phyloP scores from a whole-genome alignment of 2,888 invertebrate species.

The Apamea anceps region DNA sequence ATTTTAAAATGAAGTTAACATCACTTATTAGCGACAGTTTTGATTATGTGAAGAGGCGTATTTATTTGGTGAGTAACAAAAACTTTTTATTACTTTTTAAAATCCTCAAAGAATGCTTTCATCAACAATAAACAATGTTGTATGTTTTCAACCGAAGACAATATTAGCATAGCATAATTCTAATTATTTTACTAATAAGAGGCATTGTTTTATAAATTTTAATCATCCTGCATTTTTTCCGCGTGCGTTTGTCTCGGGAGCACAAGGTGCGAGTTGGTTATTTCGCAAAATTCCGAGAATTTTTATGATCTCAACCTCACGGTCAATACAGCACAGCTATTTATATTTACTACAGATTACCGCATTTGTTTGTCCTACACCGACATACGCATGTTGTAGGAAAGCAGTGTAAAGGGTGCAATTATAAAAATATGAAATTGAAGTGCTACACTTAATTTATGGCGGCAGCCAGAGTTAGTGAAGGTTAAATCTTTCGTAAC shows the following conservation, averaged over 20 bases:
- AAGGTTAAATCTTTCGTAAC: slow-evolving; percentile 40
- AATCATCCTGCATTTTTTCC: not conserved
- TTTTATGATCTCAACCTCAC: slow-evolving; percentile 77
- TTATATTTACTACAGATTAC: slow-evolving; percentile 38
- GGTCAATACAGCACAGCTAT: slow-evolving; percentile 42
- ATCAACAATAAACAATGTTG: not conserved
- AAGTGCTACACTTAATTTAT: not conserved
- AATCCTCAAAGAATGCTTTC: not conserved
- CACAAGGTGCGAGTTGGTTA: not conserved
- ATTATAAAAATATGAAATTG: slow-evolving; percentile 3
- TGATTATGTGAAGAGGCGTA: slow-evolving; percentile 76
- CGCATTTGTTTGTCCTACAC: slow-evolving; percentile 29
- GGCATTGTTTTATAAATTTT: slow-evolving; percentile 3
- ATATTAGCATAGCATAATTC: not conserved
- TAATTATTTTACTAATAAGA: not conserved
- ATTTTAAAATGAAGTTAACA: slow-evolving; percentile 72
- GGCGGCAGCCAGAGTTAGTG: not conserved
- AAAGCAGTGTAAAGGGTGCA: slow-evolving; percentile 41
- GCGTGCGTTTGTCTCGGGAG: not conserved
- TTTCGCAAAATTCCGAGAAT: slow-evolving; percentile 76
- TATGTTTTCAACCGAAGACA: not conserved
- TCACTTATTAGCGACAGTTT: slow-evolving; percentile 72
- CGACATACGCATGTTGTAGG: not conserved
- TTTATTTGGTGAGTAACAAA: slow-evolving; percentile 80
- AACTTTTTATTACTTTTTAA: not conserved